phyloP scores from a whole-genome alignment of 2,888 invertebrate species.

The Xylota sylvarum region DNA sequence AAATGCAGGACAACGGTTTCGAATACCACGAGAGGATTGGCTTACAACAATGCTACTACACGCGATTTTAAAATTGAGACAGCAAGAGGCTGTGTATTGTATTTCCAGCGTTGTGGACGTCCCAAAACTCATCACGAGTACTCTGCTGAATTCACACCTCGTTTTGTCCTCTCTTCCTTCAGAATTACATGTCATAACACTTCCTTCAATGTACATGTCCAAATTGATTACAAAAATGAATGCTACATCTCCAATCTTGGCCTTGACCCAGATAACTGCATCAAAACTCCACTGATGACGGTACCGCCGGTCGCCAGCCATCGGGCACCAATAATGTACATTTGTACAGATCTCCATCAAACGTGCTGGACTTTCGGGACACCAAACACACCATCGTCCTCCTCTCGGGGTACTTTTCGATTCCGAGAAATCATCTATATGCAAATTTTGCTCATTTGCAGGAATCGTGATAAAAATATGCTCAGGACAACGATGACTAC shows the following conservation, averaged over 20 bases:
- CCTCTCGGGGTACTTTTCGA: constrained; percentile 1
- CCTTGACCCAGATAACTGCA: constrained; percentile 33
- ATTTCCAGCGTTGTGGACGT: too few relatives aligned
- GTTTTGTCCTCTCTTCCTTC: too few relatives aligned
- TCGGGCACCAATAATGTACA: neutral
- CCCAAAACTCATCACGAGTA: too few relatives aligned
- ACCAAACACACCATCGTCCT: neutral
- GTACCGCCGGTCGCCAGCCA: neutral
- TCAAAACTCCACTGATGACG: neutral
- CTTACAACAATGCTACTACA: too few relatives aligned
- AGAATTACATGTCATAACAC: too few relatives aligned
- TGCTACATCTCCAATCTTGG: neutral
- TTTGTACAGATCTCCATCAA: neutral
- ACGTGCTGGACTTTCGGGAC: constrained; percentile 36
- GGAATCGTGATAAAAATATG: constrained; percentile 46
- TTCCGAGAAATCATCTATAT: constrained; percentile 42
- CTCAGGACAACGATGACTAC: neutral
- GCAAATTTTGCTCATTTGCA: constrained; percentile 55
- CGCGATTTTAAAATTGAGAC: too few relatives aligned
- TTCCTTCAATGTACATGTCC: neutral
- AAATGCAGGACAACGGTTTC: too few relatives aligned
- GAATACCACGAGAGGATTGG: too few relatives aligned
- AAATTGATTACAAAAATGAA: constrained; percentile 6
- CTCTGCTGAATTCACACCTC: too few relatives aligned
- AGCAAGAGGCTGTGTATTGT: too few relatives aligned